phyloP scores from a whole-genome alignment of 2,113 vertebrate species.

The Platysternon megacephalum region DNA sequence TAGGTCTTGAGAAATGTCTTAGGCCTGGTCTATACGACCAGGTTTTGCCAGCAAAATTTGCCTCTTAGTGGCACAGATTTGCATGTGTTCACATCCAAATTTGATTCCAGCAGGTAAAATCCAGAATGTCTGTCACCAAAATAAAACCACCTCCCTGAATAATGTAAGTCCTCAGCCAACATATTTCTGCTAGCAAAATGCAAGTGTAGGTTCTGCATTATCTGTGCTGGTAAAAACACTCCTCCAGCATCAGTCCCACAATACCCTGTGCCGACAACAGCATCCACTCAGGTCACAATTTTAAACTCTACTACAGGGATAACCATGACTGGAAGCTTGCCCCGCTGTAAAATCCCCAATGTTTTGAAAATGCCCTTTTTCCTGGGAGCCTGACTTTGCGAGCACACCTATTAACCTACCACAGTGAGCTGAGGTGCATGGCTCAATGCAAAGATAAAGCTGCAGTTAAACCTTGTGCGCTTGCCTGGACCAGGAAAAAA shows the following conservation, averaged over 20 bases:
- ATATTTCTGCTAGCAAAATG: not conserved
- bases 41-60: not conserved
- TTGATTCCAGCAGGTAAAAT: not conserved
- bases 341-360: not conserved
- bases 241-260: not conserved
- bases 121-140: not conserved
- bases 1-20: not conserved
- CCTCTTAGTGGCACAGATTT: not conserved
- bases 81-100: not conserved
- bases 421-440: not conserved
- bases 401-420: not conserved
- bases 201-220: not conserved
- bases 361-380: not conserved
- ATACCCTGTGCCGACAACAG: not conserved
- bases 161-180: not conserved
- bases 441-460: not conserved
- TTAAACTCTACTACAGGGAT: not conserved
- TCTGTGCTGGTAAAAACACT: not conserved
- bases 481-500: not conserved
- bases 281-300: not conserved
- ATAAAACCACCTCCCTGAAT: too few relatives aligned
- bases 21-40: not conserved
- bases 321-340: not conserved
- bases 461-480: not conserved
- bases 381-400: not conserved